phyloP scores from a whole-genome alignment of 2,888 invertebrate genomes.

The Cordilura impudica region DNA sequence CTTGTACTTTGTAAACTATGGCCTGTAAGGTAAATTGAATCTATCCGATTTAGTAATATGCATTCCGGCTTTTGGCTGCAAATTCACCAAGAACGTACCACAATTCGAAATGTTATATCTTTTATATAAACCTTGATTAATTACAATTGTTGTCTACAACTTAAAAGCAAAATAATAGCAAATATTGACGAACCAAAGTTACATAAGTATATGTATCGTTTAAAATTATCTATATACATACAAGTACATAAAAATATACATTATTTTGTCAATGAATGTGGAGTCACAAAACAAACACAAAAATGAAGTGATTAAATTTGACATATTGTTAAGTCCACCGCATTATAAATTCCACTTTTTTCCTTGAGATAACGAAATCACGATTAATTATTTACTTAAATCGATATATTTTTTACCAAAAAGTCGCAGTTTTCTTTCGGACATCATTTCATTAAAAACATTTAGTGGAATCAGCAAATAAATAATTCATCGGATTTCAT shows the following conservation, averaged over 20 bases:
- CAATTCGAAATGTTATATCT: no score
- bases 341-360: not conserved
- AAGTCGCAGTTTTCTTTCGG: constrained; percentile 15
- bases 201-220: no score
- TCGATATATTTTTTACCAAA: not conserved
- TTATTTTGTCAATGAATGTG: constrained; percentile 1
- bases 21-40: no score
- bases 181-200: no score
- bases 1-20: no score
- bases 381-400: constrained; percentile 38
- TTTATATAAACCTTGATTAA: no score
- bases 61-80: no score
- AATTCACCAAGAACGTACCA: no score
- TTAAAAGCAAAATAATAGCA: no score
- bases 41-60: no score
- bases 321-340: constrained; percentile 17
- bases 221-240: no score
- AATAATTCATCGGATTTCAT: constrained; percentile 8
- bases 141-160: no score
- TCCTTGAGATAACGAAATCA: constrained; percentile 1
- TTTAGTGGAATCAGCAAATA: not conserved
- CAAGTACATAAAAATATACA: not conserved
- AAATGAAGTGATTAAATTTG: constrained; percentile 25
- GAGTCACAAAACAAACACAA: not conserved
- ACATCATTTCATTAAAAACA: constrained; percentile 24